A percentile compares a stretch with the other conserved stretches of the same genome.
These are phyloP conservation scores for Sitophilus oryzae DNA, from an alignment of 1,140 invertebrate genomes.

Conservation along the genomic window DNA sequence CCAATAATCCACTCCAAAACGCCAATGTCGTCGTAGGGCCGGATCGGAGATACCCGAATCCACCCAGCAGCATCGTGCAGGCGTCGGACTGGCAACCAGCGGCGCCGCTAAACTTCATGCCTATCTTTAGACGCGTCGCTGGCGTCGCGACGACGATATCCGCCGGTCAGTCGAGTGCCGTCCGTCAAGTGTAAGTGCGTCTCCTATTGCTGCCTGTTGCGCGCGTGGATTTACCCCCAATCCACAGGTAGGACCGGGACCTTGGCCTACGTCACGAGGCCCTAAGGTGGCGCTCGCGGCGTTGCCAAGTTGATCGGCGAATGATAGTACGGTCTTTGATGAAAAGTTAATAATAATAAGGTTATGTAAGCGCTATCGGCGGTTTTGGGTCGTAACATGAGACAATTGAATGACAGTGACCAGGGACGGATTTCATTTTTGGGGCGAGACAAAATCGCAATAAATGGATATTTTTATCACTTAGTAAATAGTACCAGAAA, in stretches of 20 bases:
- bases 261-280: slow-evolving; percentile 8
- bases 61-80: too few relatives aligned
- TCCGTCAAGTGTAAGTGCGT: slow-evolving; percentile 35
- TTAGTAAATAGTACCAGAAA: too few relatives aligned
- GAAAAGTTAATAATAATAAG: too few relatives aligned
- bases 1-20: slow-evolving; percentile 11
- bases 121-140: slow-evolving; percentile 34
- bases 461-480: too few relatives aligned
- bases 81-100: too few relatives aligned
- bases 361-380: too few relatives aligned
- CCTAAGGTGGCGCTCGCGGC: slow-evolving; percentile 2
- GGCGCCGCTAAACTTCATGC: slow-evolving; percentile 14
- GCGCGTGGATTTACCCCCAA: slow-evolving; percentile 36
- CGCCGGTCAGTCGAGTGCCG: slow-evolving; percentile 35
- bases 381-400: too few relatives aligned
- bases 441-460: too few relatives aligned
- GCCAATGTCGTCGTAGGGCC: background rate
- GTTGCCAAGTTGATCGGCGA: background rate
- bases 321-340: background rate
- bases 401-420: too few relatives aligned
- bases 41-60: background rate
- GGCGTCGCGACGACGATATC: slow-evolving; percentile 17
- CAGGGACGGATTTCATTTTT: too few relatives aligned
- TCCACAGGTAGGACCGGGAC: slow-evolving; percentile 37
- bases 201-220: slow-evolving; percentile 27